Evolutionary conservation across 2,888 invertebrate species (phyloP), one percentile per base, ranked within the genome.

Genomic region (Lasioglossum marginatum): DNA sequence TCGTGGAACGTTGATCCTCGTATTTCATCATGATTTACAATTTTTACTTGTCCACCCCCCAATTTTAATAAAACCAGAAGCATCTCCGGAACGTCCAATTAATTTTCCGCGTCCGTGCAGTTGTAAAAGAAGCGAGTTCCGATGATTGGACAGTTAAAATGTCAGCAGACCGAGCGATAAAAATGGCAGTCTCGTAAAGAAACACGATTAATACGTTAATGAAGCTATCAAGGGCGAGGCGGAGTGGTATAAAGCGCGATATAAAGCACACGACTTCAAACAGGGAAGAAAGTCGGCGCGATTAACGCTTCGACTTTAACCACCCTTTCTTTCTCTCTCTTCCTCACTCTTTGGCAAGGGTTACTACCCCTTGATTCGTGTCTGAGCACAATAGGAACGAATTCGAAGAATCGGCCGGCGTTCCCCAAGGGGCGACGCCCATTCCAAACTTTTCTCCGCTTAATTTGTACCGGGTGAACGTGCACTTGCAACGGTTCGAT

Each of bases 341-440:
- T 4, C 2, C 5, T 27, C 14, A 14, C 60, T 27, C 16, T 14
- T 3, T 4, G n/a, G 60, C 31, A 77, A 81, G 63, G 52, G 71
- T 82, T 68, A 45, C 57, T 45, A 78, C 48, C 63, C 57, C 19
- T 34, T 34, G 31, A 75, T 77, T 75, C 73, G 80, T 80, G 82
- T 43, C 31, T 63, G 82, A 85, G 73, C 80, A 79, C 60, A 79
- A 57, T 27, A 43, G 66, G n/a, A 81, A 71, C 79, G 75, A 81
- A 87, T 89, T 89, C 87, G 70, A 81, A 87, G 89, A 87, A 89
- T 87, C 77, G 77, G 45, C 79, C 79, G 57, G 66, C 52, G 74
- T 80, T 76, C 78, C 79, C 86, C 60, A 66, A 73, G 68, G 81
- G 81, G 85, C 79, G 57, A 82, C 74, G 81, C 71, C 77, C 63